These are phyloP conservation scores for Melipona bicolor DNA, from an alignment of 2,888 invertebrate species.

Conservation along the genomic window DNA sequence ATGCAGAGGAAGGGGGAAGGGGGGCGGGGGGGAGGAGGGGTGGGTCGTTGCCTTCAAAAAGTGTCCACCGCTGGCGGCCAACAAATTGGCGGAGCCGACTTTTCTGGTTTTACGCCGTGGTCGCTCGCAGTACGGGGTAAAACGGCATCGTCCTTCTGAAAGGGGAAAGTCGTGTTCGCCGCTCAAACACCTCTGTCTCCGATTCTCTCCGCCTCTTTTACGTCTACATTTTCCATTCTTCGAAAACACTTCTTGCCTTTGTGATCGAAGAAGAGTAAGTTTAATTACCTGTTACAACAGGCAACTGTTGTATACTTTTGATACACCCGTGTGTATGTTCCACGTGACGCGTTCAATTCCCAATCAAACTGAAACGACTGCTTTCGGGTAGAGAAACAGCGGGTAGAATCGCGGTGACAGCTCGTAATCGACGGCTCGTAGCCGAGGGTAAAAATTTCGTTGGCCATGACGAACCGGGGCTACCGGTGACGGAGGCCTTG, in stretches of 20 bases:
- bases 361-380: neutral
- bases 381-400: slow-evolving; percentile 37
- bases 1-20: slow-evolving; percentile 31
- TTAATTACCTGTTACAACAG: neutral
- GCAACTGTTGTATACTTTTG: too few relatives aligned
- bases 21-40: too few relatives aligned
- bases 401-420: slow-evolving; percentile 18
- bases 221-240: slow-evolving; percentile 59
- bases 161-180: slow-evolving; percentile 73
- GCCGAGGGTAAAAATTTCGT: slow-evolving; percentile 54
- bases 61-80: slow-evolving; percentile 61
- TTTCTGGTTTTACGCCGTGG: slow-evolving; percentile 56
- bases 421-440: slow-evolving; percentile 60
- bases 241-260: neutral
- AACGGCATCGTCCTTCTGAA: slow-evolving; percentile 58
- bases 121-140: slow-evolving; percentile 61
- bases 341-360: too few relatives aligned
- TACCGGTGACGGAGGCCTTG: slow-evolving; percentile 61
- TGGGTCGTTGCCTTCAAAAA: slow-evolving; percentile 41
- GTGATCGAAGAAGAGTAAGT: neutral
- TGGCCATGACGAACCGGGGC: slow-evolving; percentile 43
- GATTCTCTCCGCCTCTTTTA: slow-evolving; percentile 55
- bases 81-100: slow-evolving; percentile 72
- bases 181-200: slow-evolving; percentile 71
- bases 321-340: too few relatives aligned